phyloP scores from a whole-genome alignment of 2,888 invertebrate species.

The Chymomyza procnemis region DNA sequence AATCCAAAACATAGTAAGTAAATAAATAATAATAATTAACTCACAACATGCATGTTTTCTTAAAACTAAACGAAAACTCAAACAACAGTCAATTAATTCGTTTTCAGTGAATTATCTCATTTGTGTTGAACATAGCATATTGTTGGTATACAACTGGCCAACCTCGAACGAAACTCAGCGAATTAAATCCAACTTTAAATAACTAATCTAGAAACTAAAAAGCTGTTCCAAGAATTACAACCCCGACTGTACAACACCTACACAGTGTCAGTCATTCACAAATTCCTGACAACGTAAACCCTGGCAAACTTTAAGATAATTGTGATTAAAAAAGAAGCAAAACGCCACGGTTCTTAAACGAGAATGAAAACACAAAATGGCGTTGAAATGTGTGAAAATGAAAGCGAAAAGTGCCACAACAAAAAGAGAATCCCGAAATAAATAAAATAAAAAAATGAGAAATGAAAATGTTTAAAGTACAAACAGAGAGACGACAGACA shows the following conservation, averaged over 20 bases:
- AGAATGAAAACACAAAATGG: background rate
- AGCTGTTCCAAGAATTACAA: background rate
- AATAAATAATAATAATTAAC: too few relatives aligned
- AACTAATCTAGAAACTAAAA: too few relatives aligned
- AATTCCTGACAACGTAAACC: background rate
- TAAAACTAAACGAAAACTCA: too few relatives aligned
- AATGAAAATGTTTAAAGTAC: conserved; percentile 9
- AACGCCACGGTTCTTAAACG: background rate
- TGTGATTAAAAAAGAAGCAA: conserved; percentile 50
- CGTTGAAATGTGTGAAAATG: background rate
- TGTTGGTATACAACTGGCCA: too few relatives aligned
- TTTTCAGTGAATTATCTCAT: too few relatives aligned
- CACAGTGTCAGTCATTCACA: background rate
- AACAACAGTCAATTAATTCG: too few relatives aligned
- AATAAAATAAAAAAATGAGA: background rate
- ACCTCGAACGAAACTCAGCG: too few relatives aligned
- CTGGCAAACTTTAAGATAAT: conserved; percentile 42
- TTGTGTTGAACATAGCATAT: too few relatives aligned
- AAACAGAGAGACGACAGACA: conserved; percentile 1
- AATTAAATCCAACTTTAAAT: too few relatives aligned
- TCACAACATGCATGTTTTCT: too few relatives aligned
- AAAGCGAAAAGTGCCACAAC: background rate
- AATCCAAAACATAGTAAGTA: too few relatives aligned
- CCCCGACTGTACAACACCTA: background rate
- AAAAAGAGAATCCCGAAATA: background rate